These are phyloP conservation scores for Schrankia costaestrigalis DNA, from an alignment of 2,888 invertebrate species.

Conservation along the genomic window DNA sequence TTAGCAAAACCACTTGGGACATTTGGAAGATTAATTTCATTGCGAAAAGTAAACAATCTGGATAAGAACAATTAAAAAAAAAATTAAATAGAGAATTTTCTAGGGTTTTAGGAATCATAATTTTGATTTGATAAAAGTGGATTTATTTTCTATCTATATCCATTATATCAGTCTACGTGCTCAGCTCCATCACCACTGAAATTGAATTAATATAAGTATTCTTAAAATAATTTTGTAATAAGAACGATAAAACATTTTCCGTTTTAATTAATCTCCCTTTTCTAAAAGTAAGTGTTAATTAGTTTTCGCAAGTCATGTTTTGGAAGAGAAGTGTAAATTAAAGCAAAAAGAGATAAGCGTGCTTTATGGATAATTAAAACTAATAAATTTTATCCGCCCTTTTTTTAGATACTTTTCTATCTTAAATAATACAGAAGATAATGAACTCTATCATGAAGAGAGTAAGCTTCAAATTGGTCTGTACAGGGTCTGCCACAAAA, in stretches of 20 bases:
- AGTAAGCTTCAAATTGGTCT: slow-evolving; percentile 3
- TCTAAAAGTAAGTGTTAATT: slow-evolving; percentile 18
- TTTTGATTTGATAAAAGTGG: too few relatives aligned
- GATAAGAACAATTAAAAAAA: background rate
- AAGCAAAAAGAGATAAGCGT: slow-evolving; percentile 22
- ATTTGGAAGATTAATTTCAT: slow-evolving; percentile 2
- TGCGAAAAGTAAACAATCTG: background rate
- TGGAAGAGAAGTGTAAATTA: slow-evolving; percentile 15
- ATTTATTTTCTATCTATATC: too few relatives aligned
- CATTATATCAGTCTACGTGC: too few relatives aligned
- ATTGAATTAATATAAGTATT: too few relatives aligned
- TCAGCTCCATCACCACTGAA: too few relatives aligned
- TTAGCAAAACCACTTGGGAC: slow-evolving; percentile 1
- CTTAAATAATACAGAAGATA: slow-evolving; percentile 4
- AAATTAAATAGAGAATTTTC: too few relatives aligned
- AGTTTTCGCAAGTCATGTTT: slow-evolving; percentile 16
- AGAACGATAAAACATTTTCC: slow-evolving; percentile 3
- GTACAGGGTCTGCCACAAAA: slow-evolving; percentile 16
- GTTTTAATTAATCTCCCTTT: slow-evolving; percentile 13
- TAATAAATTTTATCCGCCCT: slow-evolving; percentile 20
- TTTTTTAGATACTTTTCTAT: slow-evolving; percentile 15
- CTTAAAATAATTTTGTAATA: too few relatives aligned
- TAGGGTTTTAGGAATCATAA: too few relatives aligned
- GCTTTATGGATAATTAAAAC: slow-evolving; percentile 31
- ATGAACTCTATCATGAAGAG: slow-evolving; percentile 9